phyloP scores from a whole-genome alignment of 2,113 vertebrate genomes.

The Chelonoidis abingdonii region DNA sequence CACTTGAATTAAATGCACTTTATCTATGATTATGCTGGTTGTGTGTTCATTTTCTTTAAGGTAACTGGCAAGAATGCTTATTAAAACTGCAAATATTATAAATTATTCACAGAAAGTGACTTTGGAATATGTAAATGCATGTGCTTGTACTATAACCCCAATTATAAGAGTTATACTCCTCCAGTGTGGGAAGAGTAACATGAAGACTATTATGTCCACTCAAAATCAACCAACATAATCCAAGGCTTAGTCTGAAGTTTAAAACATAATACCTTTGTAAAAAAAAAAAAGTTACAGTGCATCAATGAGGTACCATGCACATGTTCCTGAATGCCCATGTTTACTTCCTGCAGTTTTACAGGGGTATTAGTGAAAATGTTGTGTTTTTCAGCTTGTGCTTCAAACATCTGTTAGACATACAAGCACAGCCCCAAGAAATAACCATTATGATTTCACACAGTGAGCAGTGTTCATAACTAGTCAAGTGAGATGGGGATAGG shows the following conservation, averaged over 20 bases:
- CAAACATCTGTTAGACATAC: background rate
- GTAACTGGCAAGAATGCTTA: too few relatives aligned
- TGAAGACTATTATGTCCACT: background rate
- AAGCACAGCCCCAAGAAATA: background rate
- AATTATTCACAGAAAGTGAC: background rate
- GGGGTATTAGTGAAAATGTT: background rate
- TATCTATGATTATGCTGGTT: background rate
- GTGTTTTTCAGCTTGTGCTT: background rate
- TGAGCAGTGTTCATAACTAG: background rate
- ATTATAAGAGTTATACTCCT: background rate
- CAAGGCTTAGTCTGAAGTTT: background rate
- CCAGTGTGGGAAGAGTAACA: background rate
- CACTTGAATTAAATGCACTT: too few relatives aligned
- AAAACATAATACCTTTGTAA: background rate
- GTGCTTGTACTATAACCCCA: background rate
- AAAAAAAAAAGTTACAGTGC: background rate
- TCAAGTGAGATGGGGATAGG: background rate
- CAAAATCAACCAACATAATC: background rate
- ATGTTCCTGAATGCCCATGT: background rate
- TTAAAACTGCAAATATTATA: background rate
- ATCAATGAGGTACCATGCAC: background rate
- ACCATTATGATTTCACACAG: background rate
- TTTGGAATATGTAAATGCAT: background rate
- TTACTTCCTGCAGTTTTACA: background rate
- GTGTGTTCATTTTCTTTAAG: background rate